These are phyloP conservation scores for Hydrozoanthus gracilis DNA, from an alignment of 92 coral and sea anemone species.

Conservation along the genomic window DNA sequence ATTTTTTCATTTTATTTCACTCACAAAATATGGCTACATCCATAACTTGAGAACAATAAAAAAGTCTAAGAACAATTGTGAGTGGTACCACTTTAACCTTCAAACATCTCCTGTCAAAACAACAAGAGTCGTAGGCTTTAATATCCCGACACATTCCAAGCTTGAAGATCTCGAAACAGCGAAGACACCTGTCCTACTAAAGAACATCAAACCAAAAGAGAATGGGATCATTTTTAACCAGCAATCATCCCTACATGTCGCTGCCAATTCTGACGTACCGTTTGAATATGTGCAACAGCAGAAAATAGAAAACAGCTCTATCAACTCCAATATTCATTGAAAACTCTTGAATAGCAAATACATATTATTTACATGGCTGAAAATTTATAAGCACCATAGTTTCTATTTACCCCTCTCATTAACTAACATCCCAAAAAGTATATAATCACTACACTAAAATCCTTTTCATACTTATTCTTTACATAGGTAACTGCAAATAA, in stretches of 20 bases:
- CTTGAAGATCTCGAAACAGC: constrained; percentile 54
- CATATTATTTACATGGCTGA: neutral
- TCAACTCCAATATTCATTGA: no score
- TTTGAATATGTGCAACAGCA: constrained; percentile 47
- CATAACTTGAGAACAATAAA: constrained; percentile 53
- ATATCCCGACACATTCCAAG: constrained; percentile 51
- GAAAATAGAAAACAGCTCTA: neutral
- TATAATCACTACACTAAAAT: neutral
- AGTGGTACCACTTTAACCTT: constrained; percentile 61
- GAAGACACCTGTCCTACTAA: constrained; percentile 55
- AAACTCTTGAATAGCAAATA: no score
- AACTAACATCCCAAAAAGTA: neutral
- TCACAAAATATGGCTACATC: constrained; percentile 52
- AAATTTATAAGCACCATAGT: neutral
- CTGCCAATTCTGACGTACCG: constrained; percentile 55
- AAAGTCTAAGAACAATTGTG: constrained; percentile 59
- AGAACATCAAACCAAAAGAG: constrained; percentile 44
- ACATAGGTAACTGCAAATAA: constrained; percentile 35
- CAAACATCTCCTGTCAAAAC: constrained; percentile 63
- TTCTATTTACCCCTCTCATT: neutral
- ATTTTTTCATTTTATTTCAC: constrained; percentile 8
- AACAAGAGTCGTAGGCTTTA: constrained; percentile 66
- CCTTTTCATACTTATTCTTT: neutral
- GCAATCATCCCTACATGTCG: constrained; percentile 43
- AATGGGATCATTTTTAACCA: constrained; percentile 62